A percentile compares a stretch with the other conserved stretches of the same genome.
phyloP scores from a whole-genome alignment of 2,888 invertebrate species.

The Mayetiola destructor region DNA sequence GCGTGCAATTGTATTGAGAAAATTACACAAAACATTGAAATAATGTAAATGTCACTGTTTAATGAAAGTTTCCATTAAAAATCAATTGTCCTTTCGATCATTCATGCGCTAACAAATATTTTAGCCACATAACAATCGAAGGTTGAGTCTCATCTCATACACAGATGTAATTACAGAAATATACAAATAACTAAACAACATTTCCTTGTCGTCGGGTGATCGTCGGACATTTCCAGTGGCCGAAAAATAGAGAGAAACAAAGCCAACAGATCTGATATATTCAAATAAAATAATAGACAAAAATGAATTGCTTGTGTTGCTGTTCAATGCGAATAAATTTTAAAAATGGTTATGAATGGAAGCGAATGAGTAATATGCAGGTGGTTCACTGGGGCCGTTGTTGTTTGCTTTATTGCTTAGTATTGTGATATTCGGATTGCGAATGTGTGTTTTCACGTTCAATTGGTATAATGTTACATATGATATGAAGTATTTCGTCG shows the following conservation, averaged over 20 bases:
- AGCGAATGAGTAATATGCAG: constrained; percentile 7
- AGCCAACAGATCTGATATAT: neutral
- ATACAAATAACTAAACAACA: neutral
- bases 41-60: too few relatives aligned
- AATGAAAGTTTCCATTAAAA: neutral
- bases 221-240: neutral
- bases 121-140: neutral
- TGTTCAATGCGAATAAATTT: too few relatives aligned
- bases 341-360: constrained; percentile 8
- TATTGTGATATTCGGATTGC: too few relatives aligned
- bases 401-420: too few relatives aligned
- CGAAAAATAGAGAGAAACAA: neutral
- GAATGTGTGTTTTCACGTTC: too few relatives aligned
- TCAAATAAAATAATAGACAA: neutral
- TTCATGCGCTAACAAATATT: neutral
- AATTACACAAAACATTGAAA: too few relatives aligned
- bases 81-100: neutral
- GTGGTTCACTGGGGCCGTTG: constrained; percentile 6
- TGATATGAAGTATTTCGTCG: neutral
- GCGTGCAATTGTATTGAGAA: neutral
- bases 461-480: neutral
- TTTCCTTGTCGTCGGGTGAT: neutral
- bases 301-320: neutral
- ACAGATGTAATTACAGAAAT: neutral
- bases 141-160: neutral